Percentiles rank a stretch among this genome's conserved stretches.
These are phyloP conservation scores for Marmota monax DNA, from an alignment of 2,113 vertebrate genomes.

Conservation along the genomic window DNA sequence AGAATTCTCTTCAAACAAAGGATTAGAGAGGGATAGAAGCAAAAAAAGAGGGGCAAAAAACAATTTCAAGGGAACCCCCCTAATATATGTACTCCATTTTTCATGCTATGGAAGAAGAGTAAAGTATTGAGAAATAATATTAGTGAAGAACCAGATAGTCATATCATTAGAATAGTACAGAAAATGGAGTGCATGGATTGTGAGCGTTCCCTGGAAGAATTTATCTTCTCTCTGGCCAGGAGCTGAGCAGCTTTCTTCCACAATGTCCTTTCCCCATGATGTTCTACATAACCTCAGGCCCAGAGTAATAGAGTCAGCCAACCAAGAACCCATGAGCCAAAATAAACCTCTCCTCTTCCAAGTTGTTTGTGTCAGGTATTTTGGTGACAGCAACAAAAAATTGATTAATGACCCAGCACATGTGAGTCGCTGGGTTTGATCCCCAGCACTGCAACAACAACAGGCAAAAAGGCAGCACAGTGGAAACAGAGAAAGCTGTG, in stretches of 20 bases:
- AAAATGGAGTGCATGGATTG: not conserved
- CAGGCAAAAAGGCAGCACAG: no score
- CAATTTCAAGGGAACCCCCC: not conserved
- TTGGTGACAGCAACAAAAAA: not conserved
- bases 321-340: no score
- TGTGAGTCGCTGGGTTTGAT: not conserved
- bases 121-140: not conserved
- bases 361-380: not conserved
- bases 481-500: not conserved
- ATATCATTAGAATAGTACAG: not conserved
- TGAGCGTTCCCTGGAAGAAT: not conserved
- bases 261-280: no score
- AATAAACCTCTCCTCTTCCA: not conserved
- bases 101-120: not conserved
- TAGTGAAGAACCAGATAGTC: not conserved
- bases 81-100: not conserved
- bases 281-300: no score
- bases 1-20: not conserved
- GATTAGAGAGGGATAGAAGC: not conserved
- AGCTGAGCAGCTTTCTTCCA: no score
- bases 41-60: not conserved
- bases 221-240: not conserved
- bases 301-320: no score
- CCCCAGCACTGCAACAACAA: no score
- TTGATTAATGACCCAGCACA: not conserved